phyloP scores from a whole-genome alignment of 2,888 invertebrate species.

The Gastracanthus pulcherrimus region DNA sequence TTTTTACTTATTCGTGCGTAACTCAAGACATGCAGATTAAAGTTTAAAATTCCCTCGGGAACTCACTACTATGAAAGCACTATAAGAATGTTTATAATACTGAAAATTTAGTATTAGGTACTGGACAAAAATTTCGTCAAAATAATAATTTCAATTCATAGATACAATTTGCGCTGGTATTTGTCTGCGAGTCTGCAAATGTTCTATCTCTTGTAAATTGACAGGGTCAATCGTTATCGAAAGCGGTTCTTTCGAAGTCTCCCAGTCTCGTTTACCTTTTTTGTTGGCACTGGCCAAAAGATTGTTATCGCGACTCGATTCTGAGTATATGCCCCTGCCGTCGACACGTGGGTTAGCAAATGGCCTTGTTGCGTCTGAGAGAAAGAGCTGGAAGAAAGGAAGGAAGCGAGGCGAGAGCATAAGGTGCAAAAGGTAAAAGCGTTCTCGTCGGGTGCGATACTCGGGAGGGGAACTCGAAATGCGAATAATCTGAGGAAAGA shows the following conservation, averaged over 20 bases:
- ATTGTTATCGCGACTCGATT: background rate
- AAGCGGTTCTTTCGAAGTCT: background rate
- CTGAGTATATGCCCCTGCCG: background rate
- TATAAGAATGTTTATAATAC: too few relatives aligned
- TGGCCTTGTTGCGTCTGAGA: background rate
- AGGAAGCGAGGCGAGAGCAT: slow-evolving; percentile 43
- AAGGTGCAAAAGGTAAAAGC: too few relatives aligned
- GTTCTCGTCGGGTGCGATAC: background rate
- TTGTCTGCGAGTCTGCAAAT: too few relatives aligned
- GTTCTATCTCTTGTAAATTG: background rate
- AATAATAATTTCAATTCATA: too few relatives aligned
- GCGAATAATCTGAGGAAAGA: background rate
- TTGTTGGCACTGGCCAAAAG: background rate
- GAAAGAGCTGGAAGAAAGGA: slow-evolving; percentile 7
- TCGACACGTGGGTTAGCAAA: background rate
- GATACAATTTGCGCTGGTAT: too few relatives aligned
- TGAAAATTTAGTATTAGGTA: too few relatives aligned
- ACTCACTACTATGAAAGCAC: too few relatives aligned
- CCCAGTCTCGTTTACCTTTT: background rate
- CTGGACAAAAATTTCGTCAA: too few relatives aligned
- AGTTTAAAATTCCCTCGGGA: too few relatives aligned
- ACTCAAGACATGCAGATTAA: too few relatives aligned
- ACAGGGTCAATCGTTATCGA: background rate
- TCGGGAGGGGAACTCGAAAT: background rate
- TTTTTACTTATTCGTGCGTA: too few relatives aligned